Evolutionary conservation across 2,113 vertebrate species (phyloP).

Genomic region (Axis porcinus): DNA sequence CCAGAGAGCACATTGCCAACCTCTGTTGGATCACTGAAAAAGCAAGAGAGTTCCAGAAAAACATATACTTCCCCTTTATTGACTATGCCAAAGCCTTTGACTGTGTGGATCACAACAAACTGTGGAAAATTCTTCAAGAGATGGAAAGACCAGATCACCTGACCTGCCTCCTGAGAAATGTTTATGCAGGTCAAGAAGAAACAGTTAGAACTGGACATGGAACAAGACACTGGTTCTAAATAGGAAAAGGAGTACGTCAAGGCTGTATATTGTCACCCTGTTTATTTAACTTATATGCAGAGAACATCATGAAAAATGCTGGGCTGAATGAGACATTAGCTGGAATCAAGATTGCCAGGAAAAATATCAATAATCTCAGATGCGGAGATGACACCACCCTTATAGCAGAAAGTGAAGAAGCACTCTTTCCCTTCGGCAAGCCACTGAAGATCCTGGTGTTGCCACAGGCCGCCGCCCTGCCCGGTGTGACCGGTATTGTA

Average conservation of each 20-base stretch:
- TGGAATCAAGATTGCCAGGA: not conserved
- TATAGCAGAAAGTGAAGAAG: not conserved
- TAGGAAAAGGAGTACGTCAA: not conserved
- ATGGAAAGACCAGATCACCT: not conserved
- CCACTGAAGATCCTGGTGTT: not conserved
- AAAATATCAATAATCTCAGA: not conserved
- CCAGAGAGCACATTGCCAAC: not conserved
- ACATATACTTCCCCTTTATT: not conserved
- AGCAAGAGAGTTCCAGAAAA: not conserved
- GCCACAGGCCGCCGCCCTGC: accelerated
- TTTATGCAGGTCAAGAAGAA: not conserved
- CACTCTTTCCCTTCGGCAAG: not conserved
- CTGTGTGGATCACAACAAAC: not conserved
- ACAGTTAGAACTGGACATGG: not conserved
- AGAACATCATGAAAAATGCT: not conserved
- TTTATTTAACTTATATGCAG: not conserved
- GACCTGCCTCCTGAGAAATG: not conserved
- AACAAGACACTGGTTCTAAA: not conserved
- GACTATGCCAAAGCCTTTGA: not conserved
- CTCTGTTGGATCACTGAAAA: not conserved
- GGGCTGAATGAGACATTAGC: not conserved
- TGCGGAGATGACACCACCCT: not conserved
- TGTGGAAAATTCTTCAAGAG: not conserved
- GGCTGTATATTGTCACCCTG: not conserved
- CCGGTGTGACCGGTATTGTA: accelerated